Conservation (phyloP, 2,797 vertebrate species). For the Bovichtus variegatus region DNA sequence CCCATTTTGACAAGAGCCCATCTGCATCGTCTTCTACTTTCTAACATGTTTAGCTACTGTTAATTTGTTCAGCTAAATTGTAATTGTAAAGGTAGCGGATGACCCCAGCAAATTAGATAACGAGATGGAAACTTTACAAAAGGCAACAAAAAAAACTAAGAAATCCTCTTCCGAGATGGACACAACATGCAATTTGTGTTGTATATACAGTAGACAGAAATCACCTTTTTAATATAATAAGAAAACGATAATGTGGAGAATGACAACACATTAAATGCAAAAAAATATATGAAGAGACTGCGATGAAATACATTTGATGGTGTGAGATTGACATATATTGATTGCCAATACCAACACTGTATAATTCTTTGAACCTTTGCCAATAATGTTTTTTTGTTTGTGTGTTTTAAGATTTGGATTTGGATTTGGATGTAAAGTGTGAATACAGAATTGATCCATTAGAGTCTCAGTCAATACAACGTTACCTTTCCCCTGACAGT, state of each 20-base stretch:
- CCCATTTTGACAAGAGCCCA: background rate
- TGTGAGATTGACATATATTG: background rate
- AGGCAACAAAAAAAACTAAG: too few relatives aligned
- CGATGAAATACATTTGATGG: background rate
- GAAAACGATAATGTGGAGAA: background rate
- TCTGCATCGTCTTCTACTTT: too few relatives aligned
- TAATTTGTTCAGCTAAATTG: background rate
- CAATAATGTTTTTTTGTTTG: background rate
- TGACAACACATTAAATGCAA: background rate
- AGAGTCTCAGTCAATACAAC: constrained; percentile 38
- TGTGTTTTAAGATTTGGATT: constrained; percentile 9
- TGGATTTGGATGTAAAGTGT: background rate
- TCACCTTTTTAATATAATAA: too few relatives aligned
- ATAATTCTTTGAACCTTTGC: constrained; percentile 3
- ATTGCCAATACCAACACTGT: background rate
- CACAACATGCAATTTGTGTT: background rate
- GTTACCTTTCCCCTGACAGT: constrained; percentile 5
- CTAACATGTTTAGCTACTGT: background rate
- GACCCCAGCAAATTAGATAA: background rate
- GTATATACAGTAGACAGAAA: background rate
- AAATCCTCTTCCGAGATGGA: too few relatives aligned
- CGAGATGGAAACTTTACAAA: background rate
- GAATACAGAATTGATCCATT: constrained; percentile 10
- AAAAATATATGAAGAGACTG: background rate
- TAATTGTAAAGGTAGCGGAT: background rate